Evolutionary conservation across 2,113 vertebrate species (phyloP), one percentile per base, ranked within the genome.

Genomic region (Carassius carassius): DNA sequence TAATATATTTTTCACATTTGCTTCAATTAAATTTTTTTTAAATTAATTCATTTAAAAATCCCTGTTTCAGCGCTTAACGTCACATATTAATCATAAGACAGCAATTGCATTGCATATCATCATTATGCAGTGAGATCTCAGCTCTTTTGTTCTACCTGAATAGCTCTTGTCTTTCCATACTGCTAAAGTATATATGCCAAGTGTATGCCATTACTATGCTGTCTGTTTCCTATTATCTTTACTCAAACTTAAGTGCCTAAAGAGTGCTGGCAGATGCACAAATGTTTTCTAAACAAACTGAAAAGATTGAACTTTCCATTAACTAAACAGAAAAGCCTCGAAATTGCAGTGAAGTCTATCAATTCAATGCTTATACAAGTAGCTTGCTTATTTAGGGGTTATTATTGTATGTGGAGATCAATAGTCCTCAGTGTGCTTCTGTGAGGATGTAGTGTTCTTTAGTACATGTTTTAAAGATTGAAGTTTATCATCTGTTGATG

Each of bases 111-210:
- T 90, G 86, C 91, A 47, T 88, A 90, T 92, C 84, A 88, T 89
- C 89, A 4, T 37, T 76, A 82, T 86, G 17, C 85, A 56, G 41
- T 79, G 86, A 58, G 86, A 83, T 86, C 67, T 70, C 86, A 89
- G 87, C 85, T 72, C 90, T 94, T 92, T 93, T 90, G 91, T 92
- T 91, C 86, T 65, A 14, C 81, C 89, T 91, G 87, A 88, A 92
- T 90, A 78, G 84, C 82, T 83, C 89, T 90, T 89, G 87, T 91
- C 85, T 74, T 89, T 51, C 41, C 78, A 79, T 81, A 89, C 65
- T 73, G 70, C 63, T 41, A 56, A 83, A 84, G 82, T 56, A 51
- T 73, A 78, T 8, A 25, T 9, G n/a, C 2, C 72, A 74, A 70
- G 67, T 69, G 37, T 70, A 21, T 41, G 69, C 78, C 56, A 83